Base-by-base conservation (phyloP, 2,797 vertebrate genomes). In the Fistularia tabacaria region DNA sequence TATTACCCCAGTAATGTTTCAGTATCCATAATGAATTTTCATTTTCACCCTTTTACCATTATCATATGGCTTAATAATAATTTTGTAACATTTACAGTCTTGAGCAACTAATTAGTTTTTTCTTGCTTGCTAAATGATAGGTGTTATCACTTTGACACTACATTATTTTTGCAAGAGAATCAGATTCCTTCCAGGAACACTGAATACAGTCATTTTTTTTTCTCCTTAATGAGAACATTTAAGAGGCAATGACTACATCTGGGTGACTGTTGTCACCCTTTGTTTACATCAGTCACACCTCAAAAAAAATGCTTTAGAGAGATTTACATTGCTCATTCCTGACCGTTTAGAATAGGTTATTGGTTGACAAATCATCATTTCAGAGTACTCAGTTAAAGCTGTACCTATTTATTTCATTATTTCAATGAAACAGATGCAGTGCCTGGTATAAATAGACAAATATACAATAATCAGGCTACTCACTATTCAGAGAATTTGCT, bases 251-350 rank as follows among this genome's bases (percentile, higher is more conserved):
- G 55, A 58, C 9, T 6, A 58, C 64, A 62, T 73, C 68, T 54
- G n/a, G n/a, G n/a, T n/a, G n/a, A n/a, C n/a, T n/a, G 43, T 12
- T 4, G 25, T 53, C 37, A 69, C 66, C 51, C 38, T 69, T 68
- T 68, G 46, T 71, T 77, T 59, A 59, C 52, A 64, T 71, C 51
- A 63, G 41, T 55, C 39, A 57, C 40, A 14, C 54, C 52, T 37
- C 73, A 81, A 55, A 70, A 43, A 37, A 62, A 61, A 67, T 66
- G 50, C 68, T 57, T 61, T 52, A 72, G 15, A 37, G 36, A 11
- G 36, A 65, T 68, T 62, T 53, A 65, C 40, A 56, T 65, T 36
- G 53, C 46, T 25, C 1, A 0, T 70, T 56, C 39, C 57, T 57
- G 44, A 5, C 62, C 54, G 36, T 56, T 25, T 49, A 25, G 36